These are phyloP conservation scores for Sphaerophoria rueppellii DNA, from an alignment of 2,888 invertebrate species.

Conservation along the genomic window DNA sequence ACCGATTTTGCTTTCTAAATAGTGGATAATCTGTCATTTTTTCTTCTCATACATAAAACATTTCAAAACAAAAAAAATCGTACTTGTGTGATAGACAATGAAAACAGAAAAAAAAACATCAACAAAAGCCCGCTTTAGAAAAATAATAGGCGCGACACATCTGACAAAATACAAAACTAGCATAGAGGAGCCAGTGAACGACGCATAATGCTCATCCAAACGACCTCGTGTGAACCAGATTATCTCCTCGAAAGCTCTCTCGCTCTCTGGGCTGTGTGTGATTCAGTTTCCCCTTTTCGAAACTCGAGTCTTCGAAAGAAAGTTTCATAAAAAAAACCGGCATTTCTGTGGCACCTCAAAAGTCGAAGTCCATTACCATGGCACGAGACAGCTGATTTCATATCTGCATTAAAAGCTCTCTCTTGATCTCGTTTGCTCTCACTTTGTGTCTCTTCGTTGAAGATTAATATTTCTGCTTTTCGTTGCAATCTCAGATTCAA, in stretches of 20 bases:
- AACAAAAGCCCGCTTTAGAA: conserved; percentile 9
- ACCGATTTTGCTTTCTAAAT: conserved; percentile 69
- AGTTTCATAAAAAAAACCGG: conserved; percentile 46
- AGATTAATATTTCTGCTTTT: conserved; percentile 28
- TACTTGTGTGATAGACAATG: conserved; percentile 56
- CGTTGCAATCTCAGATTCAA: conserved; percentile 46
- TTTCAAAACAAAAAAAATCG: conserved; percentile 24
- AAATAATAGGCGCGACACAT: conserved; percentile 52
- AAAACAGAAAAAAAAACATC: conserved; percentile 2
- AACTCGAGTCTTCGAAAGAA: conserved; percentile 63
- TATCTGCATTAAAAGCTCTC: conserved; percentile 30
- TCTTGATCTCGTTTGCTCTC: not conserved
- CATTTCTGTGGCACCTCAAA: conserved; percentile 16
- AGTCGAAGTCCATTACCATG: conserved; percentile 7
- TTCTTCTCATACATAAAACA: conserved; percentile 60
- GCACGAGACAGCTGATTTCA: conserved; percentile 59
- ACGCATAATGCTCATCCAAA: conserved; percentile 1
- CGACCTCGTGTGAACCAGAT: conserved; percentile 53
- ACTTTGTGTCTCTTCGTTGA: not conserved
- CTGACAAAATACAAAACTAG: conserved; percentile 39
- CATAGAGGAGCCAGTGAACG: conserved; percentile 1
- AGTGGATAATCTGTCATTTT: conserved; percentile 65
- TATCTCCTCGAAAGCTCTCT: conserved; percentile 6
- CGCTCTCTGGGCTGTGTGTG: conserved; percentile 15
- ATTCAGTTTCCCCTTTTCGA: conserved; percentile 21